Percentiles rank a stretch among this genome's conserved stretches.
Evolutionary conservation across 2,797 vertebrate genomes (phyloP).

Genomic region (Liasis olivaceus): DNA sequence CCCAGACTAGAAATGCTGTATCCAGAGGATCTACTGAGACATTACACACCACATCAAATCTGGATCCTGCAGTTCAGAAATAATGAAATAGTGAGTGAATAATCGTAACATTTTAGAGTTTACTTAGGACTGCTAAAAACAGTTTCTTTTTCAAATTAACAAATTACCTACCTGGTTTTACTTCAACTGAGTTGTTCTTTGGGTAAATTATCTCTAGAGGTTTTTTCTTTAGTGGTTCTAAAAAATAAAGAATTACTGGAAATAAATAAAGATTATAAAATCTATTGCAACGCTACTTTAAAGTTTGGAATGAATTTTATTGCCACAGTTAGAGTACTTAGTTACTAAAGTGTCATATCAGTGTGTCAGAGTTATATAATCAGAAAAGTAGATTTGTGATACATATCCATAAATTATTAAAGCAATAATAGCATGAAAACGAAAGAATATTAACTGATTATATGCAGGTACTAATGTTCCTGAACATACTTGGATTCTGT

Average conservation of each 20-base stretch:
- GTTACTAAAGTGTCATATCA: too few species aligned
- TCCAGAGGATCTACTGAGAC: constrained; percentile 66
- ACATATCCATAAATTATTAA: background rate
- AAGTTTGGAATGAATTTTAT: constrained; percentile 13
- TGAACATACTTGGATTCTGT: background rate
- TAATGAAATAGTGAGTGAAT: background rate
- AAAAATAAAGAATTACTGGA: constrained; percentile 28
- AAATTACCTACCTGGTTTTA: constrained; percentile 76
- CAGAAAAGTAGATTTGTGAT: background rate
- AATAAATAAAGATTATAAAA: constrained; percentile 20
- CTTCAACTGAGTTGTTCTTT: constrained; percentile 73
- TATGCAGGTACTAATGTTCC: background rate
- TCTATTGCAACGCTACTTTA: background rate
- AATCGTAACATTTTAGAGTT: background rate
- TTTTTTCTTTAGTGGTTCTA: constrained; percentile 46
- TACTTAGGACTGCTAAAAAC: background rate
- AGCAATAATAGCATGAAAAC: background rate
- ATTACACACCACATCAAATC: constrained; percentile 73
- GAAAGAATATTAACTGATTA: background rate
- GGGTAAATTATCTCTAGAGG: constrained; percentile 78
- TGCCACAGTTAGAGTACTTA: background rate
- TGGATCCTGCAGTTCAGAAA: constrained; percentile 74
- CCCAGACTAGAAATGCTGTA: constrained; percentile 65
- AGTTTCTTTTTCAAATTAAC: constrained; percentile 20
- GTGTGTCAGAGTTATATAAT: background rate